phyloP scores from a whole-genome alignment of 1,140 invertebrate genomes.

The Macrocentrus cingulum region DNA sequence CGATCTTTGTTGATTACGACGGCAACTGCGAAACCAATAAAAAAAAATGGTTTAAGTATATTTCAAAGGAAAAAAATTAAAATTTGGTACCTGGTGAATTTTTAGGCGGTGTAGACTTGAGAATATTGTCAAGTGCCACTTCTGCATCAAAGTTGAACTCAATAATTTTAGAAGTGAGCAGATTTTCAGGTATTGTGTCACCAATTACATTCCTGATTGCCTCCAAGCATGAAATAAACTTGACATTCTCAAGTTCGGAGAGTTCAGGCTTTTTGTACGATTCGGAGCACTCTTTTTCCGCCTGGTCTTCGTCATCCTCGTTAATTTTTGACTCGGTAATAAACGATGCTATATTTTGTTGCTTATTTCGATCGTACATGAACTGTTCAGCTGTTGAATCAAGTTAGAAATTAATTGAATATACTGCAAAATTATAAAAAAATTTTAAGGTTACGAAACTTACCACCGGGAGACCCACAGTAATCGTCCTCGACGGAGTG shows the following conservation, averaged over 20 bases:
- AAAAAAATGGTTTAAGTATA: conserved; percentile 2
- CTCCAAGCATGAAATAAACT: conserved; percentile 81
- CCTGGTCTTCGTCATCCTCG: conserved; percentile 71
- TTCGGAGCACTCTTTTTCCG: conserved; percentile 42
- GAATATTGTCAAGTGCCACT: conserved; percentile 71
- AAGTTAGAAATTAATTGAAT: no score
- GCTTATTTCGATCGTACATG: conserved; percentile 77
- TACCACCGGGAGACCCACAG: conserved; percentile 85
- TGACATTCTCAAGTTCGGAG: conserved; percentile 69
- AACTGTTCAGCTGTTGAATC: conserved; percentile 75
- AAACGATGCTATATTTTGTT: conserved; percentile 73
- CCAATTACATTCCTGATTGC: conserved; percentile 79
- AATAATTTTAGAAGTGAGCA: conserved; percentile 68
- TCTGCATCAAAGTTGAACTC: conserved; percentile 72
- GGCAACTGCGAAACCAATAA: conserved; percentile 27
- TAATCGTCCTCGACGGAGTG: conserved; percentile 90
- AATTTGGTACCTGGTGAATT: conserved; percentile 1
- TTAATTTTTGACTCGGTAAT: conserved; percentile 73
- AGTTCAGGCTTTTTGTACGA: conserved; percentile 59
- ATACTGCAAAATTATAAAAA: no score
- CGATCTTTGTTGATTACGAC: conserved; percentile 22
- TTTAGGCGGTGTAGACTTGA: conserved; percentile 56
- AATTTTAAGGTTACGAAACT: no score
- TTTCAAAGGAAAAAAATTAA: conserved; percentile 21
- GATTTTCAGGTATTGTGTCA: conserved; percentile 70